These are phyloP conservation scores for Cassiopea andromeda DNA, from an alignment of 30 jellyfish, hydroid and myxozoan species.

Conservation along the genomic window DNA sequence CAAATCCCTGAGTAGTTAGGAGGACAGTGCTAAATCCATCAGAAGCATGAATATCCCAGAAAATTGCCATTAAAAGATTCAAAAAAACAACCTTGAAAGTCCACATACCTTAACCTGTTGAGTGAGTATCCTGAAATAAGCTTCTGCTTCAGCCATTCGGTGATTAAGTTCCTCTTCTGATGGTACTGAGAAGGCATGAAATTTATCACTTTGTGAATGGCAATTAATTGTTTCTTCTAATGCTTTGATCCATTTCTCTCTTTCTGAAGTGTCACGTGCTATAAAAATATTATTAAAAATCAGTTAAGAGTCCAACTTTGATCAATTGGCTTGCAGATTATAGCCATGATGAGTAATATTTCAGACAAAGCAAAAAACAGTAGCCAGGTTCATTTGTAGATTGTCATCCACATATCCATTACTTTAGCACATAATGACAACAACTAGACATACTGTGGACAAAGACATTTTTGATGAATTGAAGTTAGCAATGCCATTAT, in stretches of 20 bases:
- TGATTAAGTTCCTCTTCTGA: slow-evolving; percentile 93
- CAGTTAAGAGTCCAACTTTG: too few relatives aligned
- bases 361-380: too few relatives aligned
- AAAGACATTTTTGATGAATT: too few relatives aligned
- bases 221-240: slow-evolving; percentile 88
- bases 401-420: too few relatives aligned
- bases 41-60: neutral
- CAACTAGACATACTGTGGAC: too few relatives aligned
- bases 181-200: slow-evolving; percentile 75
- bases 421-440: too few relatives aligned
- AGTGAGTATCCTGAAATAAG: slow-evolving; percentile 92
- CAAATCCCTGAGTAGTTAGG: too few relatives aligned
- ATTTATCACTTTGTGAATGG: slow-evolving; percentile 58
- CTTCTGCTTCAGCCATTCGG: slow-evolving; percentile 95
- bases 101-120: slow-evolving; percentile 92
- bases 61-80: neutral
- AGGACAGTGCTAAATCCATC: too few relatives aligned
- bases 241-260: slow-evolving; percentile 88
- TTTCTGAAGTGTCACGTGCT: slow-evolving; percentile 88
- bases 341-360: too few relatives aligned
- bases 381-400: too few relatives aligned
- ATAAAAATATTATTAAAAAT: neutral
- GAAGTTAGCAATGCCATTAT: too few relatives aligned
- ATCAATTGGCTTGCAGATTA: too few relatives aligned
- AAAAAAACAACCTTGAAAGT: neutral